phyloP scores from a whole-genome alignment of 1,140 invertebrate genomes.

The Hestina assimilis region DNA sequence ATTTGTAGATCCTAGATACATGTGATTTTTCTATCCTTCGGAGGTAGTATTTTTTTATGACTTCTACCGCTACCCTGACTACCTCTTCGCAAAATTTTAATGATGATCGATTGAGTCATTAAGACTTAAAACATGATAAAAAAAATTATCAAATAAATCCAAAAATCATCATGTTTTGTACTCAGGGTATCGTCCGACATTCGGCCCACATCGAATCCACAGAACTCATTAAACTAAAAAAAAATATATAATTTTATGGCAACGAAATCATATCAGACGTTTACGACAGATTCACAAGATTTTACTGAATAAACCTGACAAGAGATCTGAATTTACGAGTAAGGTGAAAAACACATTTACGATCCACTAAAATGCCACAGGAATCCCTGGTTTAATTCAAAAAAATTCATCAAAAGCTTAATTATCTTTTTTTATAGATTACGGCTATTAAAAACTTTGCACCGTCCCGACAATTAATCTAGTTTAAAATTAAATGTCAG shows the following conservation, averaged over 20 bases:
- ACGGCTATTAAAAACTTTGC: conserved; percentile 11
- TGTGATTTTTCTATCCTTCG: too few relatives aligned
- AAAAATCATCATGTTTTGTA: not conserved
- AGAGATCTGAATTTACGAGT: conserved; percentile 58
- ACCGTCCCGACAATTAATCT: conserved; percentile 7
- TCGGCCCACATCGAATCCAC: too few relatives aligned
- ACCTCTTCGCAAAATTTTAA: too few relatives aligned
- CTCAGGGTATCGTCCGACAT: too few relatives aligned
- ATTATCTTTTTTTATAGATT: conserved; percentile 37
- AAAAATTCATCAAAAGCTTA: conserved; percentile 51
- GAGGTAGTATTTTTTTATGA: too few relatives aligned
- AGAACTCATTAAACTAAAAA: conserved; percentile 8
- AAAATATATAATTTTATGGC: conserved; percentile 28
- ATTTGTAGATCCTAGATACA: too few relatives aligned
- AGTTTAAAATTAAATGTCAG: conserved; percentile 13
- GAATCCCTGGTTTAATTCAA: conserved; percentile 44
- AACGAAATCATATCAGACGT: conserved; percentile 62
- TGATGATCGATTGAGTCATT: too few relatives aligned
- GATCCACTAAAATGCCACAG: conserved; percentile 52
- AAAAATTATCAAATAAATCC: conserved; percentile 42
- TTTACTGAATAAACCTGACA: conserved; percentile 70
- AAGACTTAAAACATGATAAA: too few relatives aligned
- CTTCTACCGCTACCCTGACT: too few relatives aligned
- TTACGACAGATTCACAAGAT: conserved; percentile 68
- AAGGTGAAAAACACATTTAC: conserved; percentile 45